Conservation (phyloP, 1,140 invertebrate species). For the Chrysomallon squamiferum region DNA sequence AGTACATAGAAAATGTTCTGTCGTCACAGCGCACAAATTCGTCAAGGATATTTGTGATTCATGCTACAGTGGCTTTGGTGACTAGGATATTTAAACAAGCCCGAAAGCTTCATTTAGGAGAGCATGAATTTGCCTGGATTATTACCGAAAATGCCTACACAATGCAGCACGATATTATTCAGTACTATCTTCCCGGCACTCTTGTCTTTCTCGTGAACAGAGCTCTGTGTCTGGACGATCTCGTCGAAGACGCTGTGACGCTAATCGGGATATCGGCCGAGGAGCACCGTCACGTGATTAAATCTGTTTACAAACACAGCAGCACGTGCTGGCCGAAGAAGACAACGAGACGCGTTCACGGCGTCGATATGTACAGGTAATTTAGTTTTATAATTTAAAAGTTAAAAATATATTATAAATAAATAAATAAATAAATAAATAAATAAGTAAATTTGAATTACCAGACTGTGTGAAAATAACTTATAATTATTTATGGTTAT, state of each 20-base stretch:
- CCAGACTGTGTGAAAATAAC: too few species aligned
- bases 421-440: too few species aligned
- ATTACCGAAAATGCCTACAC: slow-evolving; percentile 51
- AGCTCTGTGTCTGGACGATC: slow-evolving; percentile 36
- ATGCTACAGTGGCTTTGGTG: slow-evolving; percentile 33
- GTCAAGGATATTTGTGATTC: slow-evolving; percentile 44
- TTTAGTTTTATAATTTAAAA: too few species aligned
- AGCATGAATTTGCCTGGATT: slow-evolving; percentile 46
- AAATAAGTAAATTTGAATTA: too few species aligned
- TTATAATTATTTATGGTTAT: too few species aligned
- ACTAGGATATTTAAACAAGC: slow-evolving; percentile 35
- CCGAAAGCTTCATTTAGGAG: slow-evolving; percentile 18
- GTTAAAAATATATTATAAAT: too few species aligned
- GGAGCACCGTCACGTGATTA: slow-evolving; percentile 9
- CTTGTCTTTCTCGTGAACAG: slow-evolving; percentile 40
- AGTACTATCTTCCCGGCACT: slow-evolving; percentile 34
- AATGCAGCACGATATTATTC: slow-evolving; percentile 27
- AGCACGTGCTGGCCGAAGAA: too few species aligned
- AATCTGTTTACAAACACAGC: too few species aligned
- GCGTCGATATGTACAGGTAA: slow-evolving; percentile 27
- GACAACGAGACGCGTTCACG: neutral
- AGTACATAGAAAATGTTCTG: slow-evolving; percentile 23
- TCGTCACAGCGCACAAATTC: slow-evolving; percentile 27
- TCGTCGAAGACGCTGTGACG: slow-evolving; percentile 38
- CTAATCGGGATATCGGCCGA: slow-evolving; percentile 35